phyloP scores from a whole-genome alignment of 2,888 invertebrate species.

The Monopis laevigella region DNA sequence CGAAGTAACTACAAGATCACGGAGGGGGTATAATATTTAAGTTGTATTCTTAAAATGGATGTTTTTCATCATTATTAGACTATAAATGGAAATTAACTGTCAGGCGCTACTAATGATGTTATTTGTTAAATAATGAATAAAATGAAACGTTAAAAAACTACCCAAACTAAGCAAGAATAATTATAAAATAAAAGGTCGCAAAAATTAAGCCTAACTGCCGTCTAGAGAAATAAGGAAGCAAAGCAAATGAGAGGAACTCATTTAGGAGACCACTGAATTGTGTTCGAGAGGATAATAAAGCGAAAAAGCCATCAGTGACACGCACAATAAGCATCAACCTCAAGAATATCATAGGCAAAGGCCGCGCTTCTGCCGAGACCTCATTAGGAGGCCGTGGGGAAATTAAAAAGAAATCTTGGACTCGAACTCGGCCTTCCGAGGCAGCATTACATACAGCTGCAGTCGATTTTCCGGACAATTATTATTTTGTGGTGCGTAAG shows the following conservation, averaged over 20 bases:
- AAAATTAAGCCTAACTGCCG: conserved; percentile 61
- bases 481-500: conserved; percentile 68
- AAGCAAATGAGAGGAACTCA: conserved; percentile 64
- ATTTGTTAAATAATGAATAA: no score
- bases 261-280: conserved; percentile 63
- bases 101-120: no score
- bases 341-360: conserved; percentile 68
- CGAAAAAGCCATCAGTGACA: conserved; percentile 67
- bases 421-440: conserved; percentile 60
- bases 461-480: conserved; percentile 65
- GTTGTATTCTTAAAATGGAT: no score
- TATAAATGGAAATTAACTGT: no score
- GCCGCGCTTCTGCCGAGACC: conserved; percentile 38
- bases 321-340: conserved; percentile 69
- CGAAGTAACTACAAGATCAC: no score
- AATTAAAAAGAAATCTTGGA: conserved; percentile 68
- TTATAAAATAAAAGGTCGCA: conserved; percentile 14
- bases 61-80: no score
- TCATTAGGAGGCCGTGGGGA: conserved; percentile 68
- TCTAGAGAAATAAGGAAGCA: conserved; percentile 63
- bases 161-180: no score
- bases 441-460: conserved; percentile 66
- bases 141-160: no score
- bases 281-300: conserved; percentile 67
- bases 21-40: no score